Evolutionary conservation across 23 tunicate species (phyloP).

Genomic region (Ciona savignyi): DNA sequence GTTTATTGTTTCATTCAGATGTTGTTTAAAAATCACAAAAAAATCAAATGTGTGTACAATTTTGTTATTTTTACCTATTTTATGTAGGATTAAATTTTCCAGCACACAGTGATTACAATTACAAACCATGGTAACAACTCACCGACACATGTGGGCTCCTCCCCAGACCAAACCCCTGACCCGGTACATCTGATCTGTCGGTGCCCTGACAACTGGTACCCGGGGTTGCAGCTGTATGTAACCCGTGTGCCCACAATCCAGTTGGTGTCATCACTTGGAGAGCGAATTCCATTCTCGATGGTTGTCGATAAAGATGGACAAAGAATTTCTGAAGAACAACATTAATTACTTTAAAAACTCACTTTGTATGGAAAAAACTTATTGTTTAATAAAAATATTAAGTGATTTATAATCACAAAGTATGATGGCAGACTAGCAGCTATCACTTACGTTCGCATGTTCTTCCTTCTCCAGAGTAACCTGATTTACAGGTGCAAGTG

Average conservation of each 20-base stretch:
- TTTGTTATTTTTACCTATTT: too few relatives aligned
- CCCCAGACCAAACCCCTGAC: neutral
- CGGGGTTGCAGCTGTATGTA: neutral
- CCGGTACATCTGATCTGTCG: neutral
- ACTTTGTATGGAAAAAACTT: too few relatives aligned
- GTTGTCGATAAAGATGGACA: neutral
- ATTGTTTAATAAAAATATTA: too few relatives aligned
- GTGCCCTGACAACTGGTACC: neutral
- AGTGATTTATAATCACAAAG: too few relatives aligned
- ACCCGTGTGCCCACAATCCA: neutral
- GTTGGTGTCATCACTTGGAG: neutral
- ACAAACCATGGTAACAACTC: too few relatives aligned
- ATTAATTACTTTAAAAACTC: too few relatives aligned
- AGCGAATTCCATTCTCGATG: neutral
- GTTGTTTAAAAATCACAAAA: too few relatives aligned
- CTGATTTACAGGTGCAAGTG: conserved; percentile 13
- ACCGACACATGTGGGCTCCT: neutral
- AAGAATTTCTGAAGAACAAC: neutral
- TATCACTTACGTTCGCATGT: neutral
- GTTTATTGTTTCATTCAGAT: too few relatives aligned
- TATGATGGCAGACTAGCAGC: too few relatives aligned
- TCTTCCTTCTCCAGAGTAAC: neutral
- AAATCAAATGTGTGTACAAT: too few relatives aligned
- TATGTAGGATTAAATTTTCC: too few relatives aligned
- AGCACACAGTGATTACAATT: too few relatives aligned